Evolutionary conservation across 1,140 invertebrate species (phyloP).

Genomic region (Drosophila ercepeae): DNA sequence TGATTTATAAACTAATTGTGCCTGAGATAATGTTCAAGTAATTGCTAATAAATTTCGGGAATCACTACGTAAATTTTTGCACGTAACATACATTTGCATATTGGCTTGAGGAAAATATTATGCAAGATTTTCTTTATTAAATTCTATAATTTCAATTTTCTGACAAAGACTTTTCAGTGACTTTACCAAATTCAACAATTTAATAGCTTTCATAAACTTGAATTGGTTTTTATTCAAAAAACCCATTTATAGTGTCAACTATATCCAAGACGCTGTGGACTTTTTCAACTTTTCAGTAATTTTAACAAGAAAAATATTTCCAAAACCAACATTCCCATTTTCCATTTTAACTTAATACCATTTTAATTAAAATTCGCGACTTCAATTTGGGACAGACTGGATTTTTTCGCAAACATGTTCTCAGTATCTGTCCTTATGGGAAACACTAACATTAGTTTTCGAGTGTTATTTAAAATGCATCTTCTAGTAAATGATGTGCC

Average conservation of each 20-base stretch:
- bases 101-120: slow-evolving; percentile 25
- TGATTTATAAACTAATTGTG: slow-evolving; percentile 53
- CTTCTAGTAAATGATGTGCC: slow-evolving; percentile 67
- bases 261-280: slow-evolving; percentile 11
- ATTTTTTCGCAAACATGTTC: slow-evolving; percentile 3
- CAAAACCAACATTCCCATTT: neutral
- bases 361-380: slow-evolving; percentile 47
- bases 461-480: slow-evolving; percentile 76
- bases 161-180: neutral
- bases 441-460: slow-evolving; percentile 57
- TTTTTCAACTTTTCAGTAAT: slow-evolving; percentile 14
- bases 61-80: too few species aligned
- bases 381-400: slow-evolving; percentile 5
- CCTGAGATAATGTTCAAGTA: neutral
- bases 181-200: neutral
- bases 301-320: slow-evolving; percentile 7
- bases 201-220: too few species aligned
- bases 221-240: slow-evolving; percentile 16
- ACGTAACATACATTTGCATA: too few species aligned
- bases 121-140: slow-evolving; percentile 8
- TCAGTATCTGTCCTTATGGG: slow-evolving; percentile 12
- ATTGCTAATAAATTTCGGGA: too few species aligned
- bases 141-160: neutral
- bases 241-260: slow-evolving; percentile 16
- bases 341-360: neutral